phyloP scores from a whole-genome alignment of 1,140 invertebrate species.

The Phthorimaea operculella region DNA sequence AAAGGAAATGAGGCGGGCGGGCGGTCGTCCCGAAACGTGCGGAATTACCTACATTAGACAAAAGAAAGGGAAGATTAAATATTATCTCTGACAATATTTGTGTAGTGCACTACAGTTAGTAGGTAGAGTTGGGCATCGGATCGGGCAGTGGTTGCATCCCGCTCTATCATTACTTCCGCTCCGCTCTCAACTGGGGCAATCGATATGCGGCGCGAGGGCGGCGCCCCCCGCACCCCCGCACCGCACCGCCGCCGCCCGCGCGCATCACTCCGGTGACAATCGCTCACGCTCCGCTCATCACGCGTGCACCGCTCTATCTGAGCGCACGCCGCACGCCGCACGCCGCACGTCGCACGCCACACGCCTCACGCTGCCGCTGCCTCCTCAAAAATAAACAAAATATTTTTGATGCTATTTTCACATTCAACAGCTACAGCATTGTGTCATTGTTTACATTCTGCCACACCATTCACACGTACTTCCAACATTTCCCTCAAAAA shows the following conservation, averaged over 20 bases:
- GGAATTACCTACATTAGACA: conserved; percentile 25
- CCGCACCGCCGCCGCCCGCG: conserved; percentile 26
- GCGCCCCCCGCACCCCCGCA: conserved; percentile 20
- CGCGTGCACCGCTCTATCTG: background rate
- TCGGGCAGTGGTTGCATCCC: conserved; percentile 62
- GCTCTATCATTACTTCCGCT: conserved; percentile 64
- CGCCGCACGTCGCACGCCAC: too few species aligned
- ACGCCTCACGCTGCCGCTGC: background rate
- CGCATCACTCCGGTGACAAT: conserved; percentile 54
- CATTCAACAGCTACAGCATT: background rate
- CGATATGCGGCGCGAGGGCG: conserved; percentile 46
- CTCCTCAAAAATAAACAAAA: background rate
- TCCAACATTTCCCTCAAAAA: too few species aligned
- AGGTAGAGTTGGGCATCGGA: conserved; percentile 50
- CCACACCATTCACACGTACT: background rate
- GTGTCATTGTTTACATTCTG: background rate
- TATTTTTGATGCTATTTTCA: background rate
- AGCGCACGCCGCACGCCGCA: too few species aligned
- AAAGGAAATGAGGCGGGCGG: background rate
- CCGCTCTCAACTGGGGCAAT: conserved; percentile 66
- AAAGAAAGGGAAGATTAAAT: conserved; percentile 56
- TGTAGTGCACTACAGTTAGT: conserved; percentile 57
- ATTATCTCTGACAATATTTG: conserved; percentile 61
- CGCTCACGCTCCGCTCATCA: conserved; percentile 42
- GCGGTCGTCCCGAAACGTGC: background rate